Conservation (phyloP, 1,140 invertebrate genomes). For the Zophobas morio region DNA sequence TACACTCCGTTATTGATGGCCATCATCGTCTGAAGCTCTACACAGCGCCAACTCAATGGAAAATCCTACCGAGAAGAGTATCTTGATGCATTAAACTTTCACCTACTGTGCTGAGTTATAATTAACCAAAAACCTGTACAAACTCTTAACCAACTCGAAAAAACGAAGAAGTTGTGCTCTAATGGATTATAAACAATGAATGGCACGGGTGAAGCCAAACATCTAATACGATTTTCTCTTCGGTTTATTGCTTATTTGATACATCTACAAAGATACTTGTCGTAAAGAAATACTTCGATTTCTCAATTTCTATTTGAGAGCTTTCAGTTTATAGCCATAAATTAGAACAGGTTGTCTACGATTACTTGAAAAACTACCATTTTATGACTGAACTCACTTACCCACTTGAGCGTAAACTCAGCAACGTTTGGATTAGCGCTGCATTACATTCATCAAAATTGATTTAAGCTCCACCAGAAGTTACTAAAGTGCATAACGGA, state of each 20-base stretch:
- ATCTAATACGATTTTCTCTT: constrained; percentile 29
- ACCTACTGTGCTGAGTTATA: background rate
- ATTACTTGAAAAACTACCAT: constrained; percentile 20
- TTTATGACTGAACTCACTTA: background rate
- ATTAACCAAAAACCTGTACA: constrained; percentile 7
- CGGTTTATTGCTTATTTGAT: constrained; percentile 34
- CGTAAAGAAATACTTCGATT: constrained; percentile 1
- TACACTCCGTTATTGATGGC: constrained; percentile 41
- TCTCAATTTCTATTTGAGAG: constrained; percentile 31
- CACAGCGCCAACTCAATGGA: constrained; percentile 1
- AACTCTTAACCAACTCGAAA: background rate
- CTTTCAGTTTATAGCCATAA: constrained; percentile 36
- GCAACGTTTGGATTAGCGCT: too few relatives aligned
- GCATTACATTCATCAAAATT: too few relatives aligned
- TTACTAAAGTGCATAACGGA: too few relatives aligned
- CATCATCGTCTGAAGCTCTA: constrained; percentile 33
- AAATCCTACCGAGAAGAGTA: constrained; percentile 21
- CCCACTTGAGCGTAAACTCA: background rate
- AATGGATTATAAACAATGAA: too few relatives aligned
- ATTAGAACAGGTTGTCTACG: constrained; percentile 19
- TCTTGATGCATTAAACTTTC: constrained; percentile 29
- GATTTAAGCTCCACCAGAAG: too few relatives aligned
- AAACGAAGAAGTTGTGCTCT: background rate
- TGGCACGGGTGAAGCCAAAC: background rate
- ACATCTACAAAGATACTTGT: background rate